These are phyloP conservation scores for Camponotus fellah DNA, from an alignment of 2,888 invertebrate species.

Conservation along the genomic window DNA sequence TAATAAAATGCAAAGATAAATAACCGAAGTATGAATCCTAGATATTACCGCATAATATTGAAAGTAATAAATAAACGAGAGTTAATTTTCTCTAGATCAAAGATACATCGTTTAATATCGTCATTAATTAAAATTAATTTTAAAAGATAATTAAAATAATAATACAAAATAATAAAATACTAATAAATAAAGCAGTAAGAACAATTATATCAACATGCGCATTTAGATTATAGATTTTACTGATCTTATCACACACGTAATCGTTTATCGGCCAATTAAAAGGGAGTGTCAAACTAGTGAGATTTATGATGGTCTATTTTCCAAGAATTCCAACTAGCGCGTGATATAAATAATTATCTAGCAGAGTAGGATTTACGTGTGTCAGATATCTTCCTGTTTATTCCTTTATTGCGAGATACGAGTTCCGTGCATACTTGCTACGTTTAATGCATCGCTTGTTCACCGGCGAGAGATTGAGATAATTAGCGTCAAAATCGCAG, in stretches of 20 bases:
- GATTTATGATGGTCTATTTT: slow-evolving; percentile 10
- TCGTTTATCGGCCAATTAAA: slow-evolving; percentile 6
- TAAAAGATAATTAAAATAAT: neutral
- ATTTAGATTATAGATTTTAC: slow-evolving; percentile 11
- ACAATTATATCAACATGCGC: neutral
- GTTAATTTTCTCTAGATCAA: neutral
- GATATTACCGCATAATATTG: neutral
- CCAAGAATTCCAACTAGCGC: neutral
- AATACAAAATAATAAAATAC: neutral
- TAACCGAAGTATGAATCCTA: neutral
- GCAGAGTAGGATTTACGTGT: slow-evolving; percentile 22
- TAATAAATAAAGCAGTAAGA: slow-evolving; percentile 1
- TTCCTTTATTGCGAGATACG: slow-evolving; percentile 1
- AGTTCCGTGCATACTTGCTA: slow-evolving; percentile 14
- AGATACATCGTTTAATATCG: neutral
- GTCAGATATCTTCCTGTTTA: slow-evolving; percentile 41
- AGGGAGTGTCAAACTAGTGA: neutral
- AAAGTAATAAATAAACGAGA: neutral
- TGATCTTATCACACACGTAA: slow-evolving; percentile 4
- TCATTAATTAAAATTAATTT: neutral
- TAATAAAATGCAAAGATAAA: neutral
- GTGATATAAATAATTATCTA: slow-evolving; percentile 24
- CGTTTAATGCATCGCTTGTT: slow-evolving; percentile 27
- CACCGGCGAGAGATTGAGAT: slow-evolving; percentile 30
- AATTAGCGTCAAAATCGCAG: slow-evolving; percentile 47